phyloP scores from a whole-genome alignment of 2,113 vertebrate genomes.

The Hydrochoerus hydrochaeris region DNA sequence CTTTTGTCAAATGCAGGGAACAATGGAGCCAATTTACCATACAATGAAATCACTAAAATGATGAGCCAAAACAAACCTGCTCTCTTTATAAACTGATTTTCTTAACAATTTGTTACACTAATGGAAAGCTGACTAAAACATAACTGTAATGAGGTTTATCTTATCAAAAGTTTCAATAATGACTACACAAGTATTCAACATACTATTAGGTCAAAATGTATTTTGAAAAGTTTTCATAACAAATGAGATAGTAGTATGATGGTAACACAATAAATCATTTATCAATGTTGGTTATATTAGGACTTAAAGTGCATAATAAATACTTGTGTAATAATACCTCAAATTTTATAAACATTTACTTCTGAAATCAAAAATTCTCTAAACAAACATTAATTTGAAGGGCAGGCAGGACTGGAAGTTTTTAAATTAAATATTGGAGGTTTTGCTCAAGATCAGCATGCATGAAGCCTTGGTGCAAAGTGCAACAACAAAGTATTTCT shows the following conservation, averaged over 20 bases:
- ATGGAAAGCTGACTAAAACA: not conserved
- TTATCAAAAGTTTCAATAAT: not conserved
- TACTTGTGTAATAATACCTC: not conserved
- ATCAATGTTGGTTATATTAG: not conserved
- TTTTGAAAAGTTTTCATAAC: not conserved
- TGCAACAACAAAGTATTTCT: not conserved
- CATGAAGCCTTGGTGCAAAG: not conserved
- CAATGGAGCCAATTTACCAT: not conserved
- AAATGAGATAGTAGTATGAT: not conserved
- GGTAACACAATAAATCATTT: not conserved
- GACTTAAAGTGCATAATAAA: constrained; percentile 4
- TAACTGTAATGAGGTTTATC: not conserved
- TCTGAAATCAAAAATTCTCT: not conserved
- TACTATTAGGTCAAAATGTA: not conserved
- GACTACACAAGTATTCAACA: not conserved
- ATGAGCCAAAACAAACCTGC: not conserved
- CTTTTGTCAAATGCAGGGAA: not conserved
- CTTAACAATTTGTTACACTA: not conserved
- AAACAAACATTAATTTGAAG: not conserved
- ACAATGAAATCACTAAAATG: not conserved
- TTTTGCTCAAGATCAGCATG: not conserved
- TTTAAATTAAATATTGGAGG: not conserved
- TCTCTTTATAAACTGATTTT: not conserved
- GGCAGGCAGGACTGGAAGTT: not conserved
- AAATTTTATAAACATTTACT: constrained; percentile 1